Base-by-base conservation (phyloP, 2,113 vertebrate species). In the Mohoua ochrocephala region DNA sequence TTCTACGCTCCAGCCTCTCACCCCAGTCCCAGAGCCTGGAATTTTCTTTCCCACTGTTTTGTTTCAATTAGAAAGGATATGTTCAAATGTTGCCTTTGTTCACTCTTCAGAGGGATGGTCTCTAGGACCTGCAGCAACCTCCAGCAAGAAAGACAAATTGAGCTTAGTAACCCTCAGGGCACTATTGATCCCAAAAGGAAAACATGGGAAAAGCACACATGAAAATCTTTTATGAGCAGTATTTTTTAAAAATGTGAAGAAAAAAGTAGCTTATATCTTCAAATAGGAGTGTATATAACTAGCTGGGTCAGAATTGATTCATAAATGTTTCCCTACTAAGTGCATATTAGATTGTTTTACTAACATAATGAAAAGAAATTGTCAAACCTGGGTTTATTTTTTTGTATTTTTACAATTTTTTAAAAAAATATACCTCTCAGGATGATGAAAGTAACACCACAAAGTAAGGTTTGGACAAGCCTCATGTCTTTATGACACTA, bases 11-110 rank as follows among this genome's bases (percentile, higher is more conserved):
- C 87, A 95, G 89, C 85, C 68, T 81, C 85, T 95, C 94, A 91
- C 91, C 60, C 71, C 52, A 54, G 60, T 56, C 83, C 83, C 86
- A 87, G 47, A 91, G 52, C 60, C 79, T 57, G 87, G 73, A 91
- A 94, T 95, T 91, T 78, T 95, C 79, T 90, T 93, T 91, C 91
- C 49, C 73, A 94, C 87, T 94, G 87, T 78, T 96, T 95, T 87
- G 47, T 92, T 95, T 86, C 87, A 74, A 52, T 92, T 85, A 94
- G 44, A 91, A 95, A 71, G 88, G 85, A 83, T 89, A 80, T 54
- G 60, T 64, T 95, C 75, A 94, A 95, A 22, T 50, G 30, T 92
- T 4, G 67, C 84, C 73, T 96, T 95, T 97, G 93, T 97, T 96
- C 54, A 33, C 59, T 88, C 76, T 95, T 95, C 89, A 95, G 84